These are phyloP conservation scores for Euplexia lucipara DNA, from an alignment of 2,888 invertebrate species.

Conservation along the genomic window DNA sequence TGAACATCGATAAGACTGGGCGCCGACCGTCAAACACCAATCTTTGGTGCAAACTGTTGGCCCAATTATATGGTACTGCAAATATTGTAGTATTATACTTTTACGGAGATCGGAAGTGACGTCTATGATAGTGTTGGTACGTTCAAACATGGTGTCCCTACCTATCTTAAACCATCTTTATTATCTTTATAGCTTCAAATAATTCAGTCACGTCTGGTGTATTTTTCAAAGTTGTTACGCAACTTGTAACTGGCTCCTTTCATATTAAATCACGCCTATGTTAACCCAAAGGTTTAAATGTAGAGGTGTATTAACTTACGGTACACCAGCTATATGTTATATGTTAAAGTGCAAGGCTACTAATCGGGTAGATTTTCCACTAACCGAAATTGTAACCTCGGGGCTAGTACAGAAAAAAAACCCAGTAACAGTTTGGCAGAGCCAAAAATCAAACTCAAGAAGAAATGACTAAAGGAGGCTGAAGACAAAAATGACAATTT, in stretches of 20 bases:
- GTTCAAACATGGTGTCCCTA: constrained; percentile 6
- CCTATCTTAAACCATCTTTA: constrained; percentile 18
- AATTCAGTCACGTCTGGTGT: background rate
- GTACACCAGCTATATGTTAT: too few relatives aligned
- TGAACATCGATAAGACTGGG: constrained; percentile 38
- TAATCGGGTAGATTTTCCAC: too few relatives aligned
- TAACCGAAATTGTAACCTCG: too few relatives aligned
- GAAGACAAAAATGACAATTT: too few relatives aligned
- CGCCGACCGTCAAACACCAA: constrained; percentile 28
- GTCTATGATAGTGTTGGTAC: constrained; percentile 26
- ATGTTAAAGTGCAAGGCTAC: too few relatives aligned
- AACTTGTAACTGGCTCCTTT: background rate
- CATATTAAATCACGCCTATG: too few relatives aligned
- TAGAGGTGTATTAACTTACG: background rate
- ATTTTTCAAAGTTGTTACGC: background rate
- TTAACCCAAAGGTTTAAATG: too few relatives aligned
- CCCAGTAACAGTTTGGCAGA: too few relatives aligned
- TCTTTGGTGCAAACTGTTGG: constrained; percentile 23
- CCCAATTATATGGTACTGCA: constrained; percentile 28
- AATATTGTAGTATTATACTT: constrained; percentile 51
- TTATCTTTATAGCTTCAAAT: background rate
- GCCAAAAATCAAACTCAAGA: too few relatives aligned
- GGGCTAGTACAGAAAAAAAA: too few relatives aligned
- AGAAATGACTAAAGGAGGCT: too few relatives aligned
- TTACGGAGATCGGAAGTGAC: constrained; percentile 63